These are phyloP conservation scores for Virgularia gustaviana DNA, from an alignment of 92 coral and sea anemone genomes.

Conservation along the genomic window DNA sequence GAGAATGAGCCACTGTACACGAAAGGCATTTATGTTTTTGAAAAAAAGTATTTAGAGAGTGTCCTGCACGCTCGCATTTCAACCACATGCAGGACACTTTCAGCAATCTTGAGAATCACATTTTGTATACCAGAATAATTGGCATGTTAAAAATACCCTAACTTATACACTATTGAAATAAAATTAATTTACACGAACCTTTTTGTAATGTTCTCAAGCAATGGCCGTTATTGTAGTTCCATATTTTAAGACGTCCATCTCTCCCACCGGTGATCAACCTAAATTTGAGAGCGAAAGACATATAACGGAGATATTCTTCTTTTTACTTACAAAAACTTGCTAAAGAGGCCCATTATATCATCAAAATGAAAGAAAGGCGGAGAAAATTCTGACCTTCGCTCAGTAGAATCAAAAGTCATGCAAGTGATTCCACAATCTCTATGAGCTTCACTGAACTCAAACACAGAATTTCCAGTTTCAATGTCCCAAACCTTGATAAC, in stretches of 20 bases:
- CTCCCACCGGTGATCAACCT: constrained; percentile 93
- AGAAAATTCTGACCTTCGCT: constrained; percentile 66
- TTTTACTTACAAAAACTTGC: neutral
- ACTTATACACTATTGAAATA: too few relatives aligned
- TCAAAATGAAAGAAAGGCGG: neutral
- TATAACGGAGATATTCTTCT: neutral
- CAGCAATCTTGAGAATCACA: too few relatives aligned
- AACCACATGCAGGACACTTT: too few relatives aligned
- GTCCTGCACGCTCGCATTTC: too few relatives aligned
- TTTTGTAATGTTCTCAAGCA: constrained; percentile 89
- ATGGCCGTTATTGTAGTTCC: constrained; percentile 98
- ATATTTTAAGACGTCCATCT: constrained; percentile 89
- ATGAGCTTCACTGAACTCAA: constrained; percentile 93
- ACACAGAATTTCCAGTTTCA: constrained; percentile 82
- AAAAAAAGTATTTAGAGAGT: too few relatives aligned
- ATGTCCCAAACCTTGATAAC: constrained; percentile 91
- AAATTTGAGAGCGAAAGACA: neutral
- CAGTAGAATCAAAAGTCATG: constrained; percentile 90
- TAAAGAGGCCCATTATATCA: neutral
- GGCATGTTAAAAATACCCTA: too few relatives aligned
- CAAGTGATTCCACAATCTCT: constrained; percentile 82
- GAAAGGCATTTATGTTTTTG: too few relatives aligned
- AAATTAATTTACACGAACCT: constrained; percentile 41
- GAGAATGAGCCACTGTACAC: too few relatives aligned
- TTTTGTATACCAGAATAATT: too few relatives aligned